Evolutionary conservation across 2,797 vertebrate species (phyloP), one percentile per base, ranked within the genome.

Genomic region (Selene dorsalis): DNA sequence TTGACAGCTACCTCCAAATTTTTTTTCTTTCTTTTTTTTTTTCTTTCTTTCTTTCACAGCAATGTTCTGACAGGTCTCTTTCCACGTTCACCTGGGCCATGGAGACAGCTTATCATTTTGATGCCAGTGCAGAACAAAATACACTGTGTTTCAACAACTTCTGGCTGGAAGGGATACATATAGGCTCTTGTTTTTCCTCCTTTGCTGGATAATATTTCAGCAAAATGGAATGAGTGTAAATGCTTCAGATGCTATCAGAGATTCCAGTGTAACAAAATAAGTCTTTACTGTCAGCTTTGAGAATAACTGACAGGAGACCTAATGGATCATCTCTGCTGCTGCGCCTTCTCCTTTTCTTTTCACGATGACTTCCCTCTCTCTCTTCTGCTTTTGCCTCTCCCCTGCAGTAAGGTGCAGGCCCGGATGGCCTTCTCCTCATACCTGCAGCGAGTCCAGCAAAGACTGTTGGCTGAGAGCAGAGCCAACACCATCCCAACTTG

Each of bases 341-440:
- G 35, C 3, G 6, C 39, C 28, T 79, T 38, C 75, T 4, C 39
- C 24, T 80, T 41, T 77, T 4, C 10, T 50, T 64, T 66, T 69
- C 56, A 63, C 74, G 12, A 78, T 32, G 2, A 43, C 73, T 75
- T 75, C 32, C 68, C 53, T 69, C 38, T 55, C 4, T 69, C 52
- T 75, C 18, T 63, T 55, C 28, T 66, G 20, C 47, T 30, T 56
- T 64, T 78, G 28, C 38, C 30, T 82, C 20, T 70, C 45, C 65
- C 84, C 47, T 93, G 39, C 85, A 99, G 98, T 94, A 99, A 98
- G 93, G 95, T 98, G 26, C 98, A 99, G 93, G 98, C 98, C 53
- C 96, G 98, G 68, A 91, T 93, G 91, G 96, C 97, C 73, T 99
- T 99, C 91, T 98, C 97, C 84, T 96, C 96, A 35, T 99, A 99